Evolutionary conservation across 2,888 invertebrate genomes (phyloP).

Genomic region (Belgica antarctica): DNA sequence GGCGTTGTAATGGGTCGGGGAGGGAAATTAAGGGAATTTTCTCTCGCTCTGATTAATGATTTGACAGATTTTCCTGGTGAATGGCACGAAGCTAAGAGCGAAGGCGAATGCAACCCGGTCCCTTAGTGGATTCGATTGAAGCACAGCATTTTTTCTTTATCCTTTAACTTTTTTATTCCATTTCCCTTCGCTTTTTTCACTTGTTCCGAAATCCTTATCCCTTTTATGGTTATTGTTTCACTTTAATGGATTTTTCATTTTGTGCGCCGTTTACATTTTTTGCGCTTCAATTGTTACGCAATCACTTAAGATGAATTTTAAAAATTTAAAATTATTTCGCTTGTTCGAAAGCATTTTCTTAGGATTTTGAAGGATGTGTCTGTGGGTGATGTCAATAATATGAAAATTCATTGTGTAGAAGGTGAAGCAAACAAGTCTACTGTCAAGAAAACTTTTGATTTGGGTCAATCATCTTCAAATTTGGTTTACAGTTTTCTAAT

Average conservation of each 20-base stretch:
- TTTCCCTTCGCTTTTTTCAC: neutral
- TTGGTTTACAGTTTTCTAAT: no score
- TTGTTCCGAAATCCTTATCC: neutral
- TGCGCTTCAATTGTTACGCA: conserved; percentile 11
- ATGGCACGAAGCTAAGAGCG: neutral
- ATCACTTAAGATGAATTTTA: conserved; percentile 1
- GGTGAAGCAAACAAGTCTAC: no score
- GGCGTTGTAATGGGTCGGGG: neutral
- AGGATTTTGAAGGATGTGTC: no score
- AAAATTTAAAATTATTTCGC: neutral
- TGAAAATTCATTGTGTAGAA: no score
- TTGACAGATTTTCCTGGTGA: conserved; percentile 19
- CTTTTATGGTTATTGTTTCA: conserved; percentile 10
- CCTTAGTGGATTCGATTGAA: neutral
- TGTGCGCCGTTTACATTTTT: conserved; percentile 6
- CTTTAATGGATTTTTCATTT: conserved; percentile 19
- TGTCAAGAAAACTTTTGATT: no score
- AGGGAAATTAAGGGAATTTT: conserved; percentile 1
- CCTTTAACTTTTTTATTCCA: no score
- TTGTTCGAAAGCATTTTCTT: neutral
- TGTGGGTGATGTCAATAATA: no score
- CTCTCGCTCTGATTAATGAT: conserved; percentile 20
- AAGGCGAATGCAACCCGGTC: neutral
- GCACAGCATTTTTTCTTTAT: neutral
- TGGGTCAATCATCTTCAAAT: no score